Conservation (phyloP, 2,113 vertebrate genomes). For the Scortum barcoo region DNA sequence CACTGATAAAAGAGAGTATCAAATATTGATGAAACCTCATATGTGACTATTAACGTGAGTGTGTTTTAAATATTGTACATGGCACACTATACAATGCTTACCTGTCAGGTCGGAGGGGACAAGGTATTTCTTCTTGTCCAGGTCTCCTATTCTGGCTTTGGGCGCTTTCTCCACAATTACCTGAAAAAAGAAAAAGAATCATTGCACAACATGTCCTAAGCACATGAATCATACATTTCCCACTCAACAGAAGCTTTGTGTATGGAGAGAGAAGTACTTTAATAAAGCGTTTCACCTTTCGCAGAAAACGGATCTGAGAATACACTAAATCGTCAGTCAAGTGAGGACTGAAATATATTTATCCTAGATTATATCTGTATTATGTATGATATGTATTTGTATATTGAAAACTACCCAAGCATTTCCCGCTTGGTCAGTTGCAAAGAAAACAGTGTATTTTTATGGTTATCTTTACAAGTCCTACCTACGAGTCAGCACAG, state of each 20-base stretch:
- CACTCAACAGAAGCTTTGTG: not conserved
- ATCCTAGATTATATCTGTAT: not conserved
- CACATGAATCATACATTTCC: not conserved
- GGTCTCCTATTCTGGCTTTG: slow-evolving; percentile 95
- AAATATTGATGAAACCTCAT: not conserved
- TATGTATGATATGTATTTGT: not conserved
- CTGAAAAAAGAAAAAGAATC: slow-evolving; percentile 68
- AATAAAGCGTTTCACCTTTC: slow-evolving; percentile 2
- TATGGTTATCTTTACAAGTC: not conserved
- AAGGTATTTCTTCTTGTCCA: slow-evolving; percentile 97
- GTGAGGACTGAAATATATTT: not conserved
- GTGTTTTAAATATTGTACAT: not conserved
- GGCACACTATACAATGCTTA: slow-evolving; percentile 52
- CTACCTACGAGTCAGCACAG: not conserved
- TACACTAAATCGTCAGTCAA: not conserved
- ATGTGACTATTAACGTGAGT: not conserved
- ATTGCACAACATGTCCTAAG: not conserved
- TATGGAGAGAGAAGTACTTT: not conserved
- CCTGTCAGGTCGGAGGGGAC: slow-evolving; percentile 95
- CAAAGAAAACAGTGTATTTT: not conserved
- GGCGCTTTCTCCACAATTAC: slow-evolving; percentile 96
- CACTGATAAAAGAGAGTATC: slow-evolving; percentile 77
- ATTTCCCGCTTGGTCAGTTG: not conserved
- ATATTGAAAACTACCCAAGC: not conserved
- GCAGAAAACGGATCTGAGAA: slow-evolving; percentile 68